phyloP scores from a whole-genome alignment of 35 echinoderm and acorn worm genomes.

The Stichopus chloronotus region DNA sequence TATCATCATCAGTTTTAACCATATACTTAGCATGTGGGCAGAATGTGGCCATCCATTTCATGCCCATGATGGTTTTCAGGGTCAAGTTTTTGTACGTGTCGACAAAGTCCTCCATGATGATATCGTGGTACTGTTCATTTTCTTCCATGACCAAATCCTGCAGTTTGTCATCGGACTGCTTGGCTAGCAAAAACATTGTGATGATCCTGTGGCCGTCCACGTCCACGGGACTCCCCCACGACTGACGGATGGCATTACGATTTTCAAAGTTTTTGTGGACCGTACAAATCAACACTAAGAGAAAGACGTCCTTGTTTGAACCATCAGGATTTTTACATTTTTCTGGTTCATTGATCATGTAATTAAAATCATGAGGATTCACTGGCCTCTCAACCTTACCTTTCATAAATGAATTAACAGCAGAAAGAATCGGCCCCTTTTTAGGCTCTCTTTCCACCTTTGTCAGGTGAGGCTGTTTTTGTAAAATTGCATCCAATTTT shows the following conservation, averaged over 20 bases:
- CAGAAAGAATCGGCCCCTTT: conserved; percentile 41
- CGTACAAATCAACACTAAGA: conserved; percentile 57
- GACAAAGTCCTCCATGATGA: conserved; percentile 90
- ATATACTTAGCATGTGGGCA: conserved; percentile 85
- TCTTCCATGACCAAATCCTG: conserved; percentile 79
- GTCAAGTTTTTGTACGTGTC: conserved; percentile 98
- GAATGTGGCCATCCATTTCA: conserved; percentile 69
- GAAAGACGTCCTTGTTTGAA: conserved; percentile 53
- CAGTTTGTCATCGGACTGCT: conserved; percentile 64
- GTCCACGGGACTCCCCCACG: conserved; percentile 82
- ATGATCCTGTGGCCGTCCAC: conserved; percentile 71
- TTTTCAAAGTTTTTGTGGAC: conserved; percentile 99
- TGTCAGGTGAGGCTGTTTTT: no score
- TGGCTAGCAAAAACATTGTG: conserved; percentile 87
- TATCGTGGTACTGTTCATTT: conserved; percentile 77
- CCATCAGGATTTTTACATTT: conserved; percentile 64
- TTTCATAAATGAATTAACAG: conserved; percentile 60
- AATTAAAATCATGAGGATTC: conserved; percentile 68
- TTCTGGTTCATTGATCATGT: conserved; percentile 63
- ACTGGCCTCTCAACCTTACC: conserved; percentile 54
- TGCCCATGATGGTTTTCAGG: conserved; percentile 90
- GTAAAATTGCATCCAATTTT: no score
- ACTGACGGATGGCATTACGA: conserved; percentile 81
- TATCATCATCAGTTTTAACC: conserved; percentile 97
- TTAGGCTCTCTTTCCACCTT: no score